A percentile compares a stretch with the other conserved stretches of the same genome.
Evolutionary conservation across 1,140 invertebrate species (phyloP).

Genomic region (Aphis gossypii): DNA sequence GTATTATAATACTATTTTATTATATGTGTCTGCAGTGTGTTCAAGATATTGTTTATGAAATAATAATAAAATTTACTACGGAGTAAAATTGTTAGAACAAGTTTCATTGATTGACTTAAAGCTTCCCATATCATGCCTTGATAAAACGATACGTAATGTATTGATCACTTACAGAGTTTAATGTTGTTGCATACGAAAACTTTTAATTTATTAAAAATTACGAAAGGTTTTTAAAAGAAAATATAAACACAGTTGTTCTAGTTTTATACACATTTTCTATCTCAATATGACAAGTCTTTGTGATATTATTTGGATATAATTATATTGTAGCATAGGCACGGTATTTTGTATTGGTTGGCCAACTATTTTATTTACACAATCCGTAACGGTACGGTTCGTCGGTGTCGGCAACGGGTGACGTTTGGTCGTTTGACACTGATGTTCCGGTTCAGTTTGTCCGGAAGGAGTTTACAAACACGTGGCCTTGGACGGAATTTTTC

Average conservation of each 20-base stretch:
- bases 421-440: conserved; percentile 56
- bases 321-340: neutral
- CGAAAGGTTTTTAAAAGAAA: conserved; percentile 15
- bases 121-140: neutral
- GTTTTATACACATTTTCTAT: neutral
- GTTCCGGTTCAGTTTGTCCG: conserved; percentile 58
- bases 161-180: too few relatives aligned
- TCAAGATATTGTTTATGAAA: neutral
- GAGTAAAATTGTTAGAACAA: neutral
- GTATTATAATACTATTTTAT: too few relatives aligned
- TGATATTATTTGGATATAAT: conserved; percentile 25
- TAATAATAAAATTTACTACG: neutral
- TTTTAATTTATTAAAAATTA: neutral
- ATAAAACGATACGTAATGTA: neutral
- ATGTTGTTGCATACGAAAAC: neutral
- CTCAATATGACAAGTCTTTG: neutral
- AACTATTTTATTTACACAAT: conserved; percentile 50
- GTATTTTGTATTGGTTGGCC: conserved; percentile 35
- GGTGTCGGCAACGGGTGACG: conserved; percentile 17
- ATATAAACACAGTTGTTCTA: neutral
- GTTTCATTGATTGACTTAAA: neutral
- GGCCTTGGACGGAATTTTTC: conserved; percentile 50
- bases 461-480: conserved; percentile 55
- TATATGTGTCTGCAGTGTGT: too few relatives aligned
- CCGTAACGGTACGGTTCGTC: conserved; percentile 46